Base-by-base conservation (phyloP, 1,140 invertebrate genomes). In the Brachionus sp. region DNA sequence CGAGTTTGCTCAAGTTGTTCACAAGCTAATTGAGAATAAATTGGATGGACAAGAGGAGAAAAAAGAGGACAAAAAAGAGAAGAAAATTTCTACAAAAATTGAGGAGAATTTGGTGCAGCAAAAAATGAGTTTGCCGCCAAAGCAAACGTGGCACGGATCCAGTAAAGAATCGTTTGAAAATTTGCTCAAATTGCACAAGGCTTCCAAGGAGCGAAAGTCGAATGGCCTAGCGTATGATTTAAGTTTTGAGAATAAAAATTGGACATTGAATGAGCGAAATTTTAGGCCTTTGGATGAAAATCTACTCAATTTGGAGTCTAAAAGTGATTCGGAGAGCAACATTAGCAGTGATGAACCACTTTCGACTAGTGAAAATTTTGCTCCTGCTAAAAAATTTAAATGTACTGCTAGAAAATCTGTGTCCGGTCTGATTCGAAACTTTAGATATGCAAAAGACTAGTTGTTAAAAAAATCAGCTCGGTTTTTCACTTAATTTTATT, bases 221-320 rank as follows among this genome's bases (percentile, higher is more conserved):
- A 50, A 75, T 25, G 70, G 70, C 10, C 37, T 46, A 23, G 9
- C 70, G 12, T 23, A 75, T 75, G 70, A 75, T n/a, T 42, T 75
- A 19, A 75, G 16, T 75, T 46, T 46, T 46, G 70, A 75, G 42
- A 75, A 25, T 39, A 19, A 46, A 44, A 44, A 75, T 25, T 75
- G 70, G 70, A n/a, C 25, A 5, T 33, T 75, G 42, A 19, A 75
- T 25, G 42, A 75, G 19, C 6, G 0, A 1, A 46, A 25, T 75
- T 75, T 75, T 13, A 44, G n/a, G 29, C 25, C 19, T 23, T 75
- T 75, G 44, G 70, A 75, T 12, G 19, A 44, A 29, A 46, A 25
- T 75, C 13, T 75, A 12, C 7, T 75, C 13, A 16, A 16, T 19
- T 13, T 39, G 4, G 33, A 16, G 66, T 39, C 10, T 70, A 23